Percentiles rank a stretch among this genome's conserved stretches.
Evolutionary conservation across 2,113 vertebrate species (phyloP).

Genomic region (Melanerpes formicivorus): DNA sequence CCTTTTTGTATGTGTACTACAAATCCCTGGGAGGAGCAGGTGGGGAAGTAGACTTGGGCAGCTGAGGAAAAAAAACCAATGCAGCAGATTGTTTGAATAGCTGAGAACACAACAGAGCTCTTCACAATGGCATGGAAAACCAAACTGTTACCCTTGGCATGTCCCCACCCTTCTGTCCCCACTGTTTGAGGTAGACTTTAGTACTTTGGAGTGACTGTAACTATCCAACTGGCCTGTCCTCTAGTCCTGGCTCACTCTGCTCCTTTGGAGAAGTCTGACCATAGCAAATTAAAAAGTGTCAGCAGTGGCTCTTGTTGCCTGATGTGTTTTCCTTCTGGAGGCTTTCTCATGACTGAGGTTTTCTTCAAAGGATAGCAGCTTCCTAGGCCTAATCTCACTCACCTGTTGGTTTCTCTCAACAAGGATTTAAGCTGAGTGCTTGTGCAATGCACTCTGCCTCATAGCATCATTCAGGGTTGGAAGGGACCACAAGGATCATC

Average conservation of each 20-base stretch:
- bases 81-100: background rate
- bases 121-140: background rate
- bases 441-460: background rate
- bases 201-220: slow-evolving; percentile 33
- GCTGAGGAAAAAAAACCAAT: background rate
- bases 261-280: background rate
- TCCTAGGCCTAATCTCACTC: background rate
- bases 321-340: background rate
- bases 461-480: no score
- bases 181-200: background rate
- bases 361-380: background rate
- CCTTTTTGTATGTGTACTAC: background rate
- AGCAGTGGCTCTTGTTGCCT: background rate
- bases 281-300: slow-evolving; percentile 30
- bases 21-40: background rate
- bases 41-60: background rate
- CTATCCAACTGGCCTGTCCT: background rate
- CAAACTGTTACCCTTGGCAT: background rate
- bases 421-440: background rate
- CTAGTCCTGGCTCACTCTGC: background rate
- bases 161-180: background rate
- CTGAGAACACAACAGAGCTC: background rate
- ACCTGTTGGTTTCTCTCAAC: background rate
- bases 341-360: background rate
- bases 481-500: no score